Evolutionary conservation across 2,888 invertebrate genomes (phyloP).

Genomic region (Anoplius nigerrimus): DNA sequence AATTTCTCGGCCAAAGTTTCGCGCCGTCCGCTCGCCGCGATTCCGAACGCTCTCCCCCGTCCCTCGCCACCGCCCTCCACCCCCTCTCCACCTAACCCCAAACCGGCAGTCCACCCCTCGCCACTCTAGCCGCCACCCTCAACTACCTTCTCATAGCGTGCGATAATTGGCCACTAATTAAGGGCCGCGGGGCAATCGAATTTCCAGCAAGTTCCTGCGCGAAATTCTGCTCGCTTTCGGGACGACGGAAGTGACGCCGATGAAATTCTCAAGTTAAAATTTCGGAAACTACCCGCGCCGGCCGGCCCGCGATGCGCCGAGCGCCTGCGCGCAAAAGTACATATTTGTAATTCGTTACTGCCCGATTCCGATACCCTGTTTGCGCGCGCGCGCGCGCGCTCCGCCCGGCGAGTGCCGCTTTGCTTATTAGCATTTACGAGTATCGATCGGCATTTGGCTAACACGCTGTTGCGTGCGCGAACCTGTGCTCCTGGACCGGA

Average conservation of each 20-base stretch:
- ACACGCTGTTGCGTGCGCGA: too few relatives aligned
- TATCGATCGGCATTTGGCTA: too few relatives aligned
- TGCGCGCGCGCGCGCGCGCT: too few relatives aligned
- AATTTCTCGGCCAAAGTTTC: constrained; percentile 36
- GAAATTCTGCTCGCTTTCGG: neutral
- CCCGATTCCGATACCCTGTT: too few relatives aligned
- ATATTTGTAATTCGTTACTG: too few relatives aligned
- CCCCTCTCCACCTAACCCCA: neutral
- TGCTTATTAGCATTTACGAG: too few relatives aligned
- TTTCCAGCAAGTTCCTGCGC: constrained; percentile 42
- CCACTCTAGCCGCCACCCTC: constrained; percentile 7
- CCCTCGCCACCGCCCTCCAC: neutral
- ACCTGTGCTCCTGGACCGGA: too few relatives aligned
- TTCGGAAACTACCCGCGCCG: neutral
- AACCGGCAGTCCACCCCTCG: neutral
- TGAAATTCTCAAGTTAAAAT: constrained; percentile 20
- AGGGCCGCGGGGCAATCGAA: constrained; percentile 46
- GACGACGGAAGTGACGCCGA: too few relatives aligned
- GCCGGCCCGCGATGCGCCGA: neutral
- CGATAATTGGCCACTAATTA: constrained; percentile 57
- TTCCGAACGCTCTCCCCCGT: too few relatives aligned
- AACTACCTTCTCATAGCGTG: neutral
- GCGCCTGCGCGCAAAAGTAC: too few relatives aligned
- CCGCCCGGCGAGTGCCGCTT: too few relatives aligned
- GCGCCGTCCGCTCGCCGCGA: constrained; percentile 17